A percentile compares a stretch with the other conserved stretches of the same genome.
Conservation (phyloP, 2,888 invertebrate genomes). For the Eugnorisma glareosa region DNA sequence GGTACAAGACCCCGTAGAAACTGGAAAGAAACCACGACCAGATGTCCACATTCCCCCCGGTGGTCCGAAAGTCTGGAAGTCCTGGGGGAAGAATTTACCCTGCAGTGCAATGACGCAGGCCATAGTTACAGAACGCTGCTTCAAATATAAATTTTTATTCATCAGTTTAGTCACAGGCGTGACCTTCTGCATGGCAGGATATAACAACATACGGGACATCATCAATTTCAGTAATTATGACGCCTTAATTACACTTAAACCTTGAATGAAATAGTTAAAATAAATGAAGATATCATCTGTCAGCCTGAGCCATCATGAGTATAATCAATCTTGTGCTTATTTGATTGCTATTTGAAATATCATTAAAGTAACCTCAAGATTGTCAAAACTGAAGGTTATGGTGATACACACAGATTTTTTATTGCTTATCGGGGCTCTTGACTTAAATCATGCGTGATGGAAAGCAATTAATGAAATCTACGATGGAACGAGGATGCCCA, state of each 20-base stretch:
- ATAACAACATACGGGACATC: constrained; percentile 33
- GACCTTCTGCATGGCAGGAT: constrained; percentile 22
- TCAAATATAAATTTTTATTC: background rate
- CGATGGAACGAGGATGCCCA: background rate
- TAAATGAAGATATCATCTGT: constrained; percentile 52
- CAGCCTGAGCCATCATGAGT: constrained; percentile 4
- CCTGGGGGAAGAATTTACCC: background rate
- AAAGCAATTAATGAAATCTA: background rate
- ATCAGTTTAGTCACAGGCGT: background rate
- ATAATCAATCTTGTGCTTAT: constrained; percentile 56
- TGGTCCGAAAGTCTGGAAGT: background rate
- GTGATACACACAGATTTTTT: background rate
- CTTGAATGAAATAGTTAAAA: constrained; percentile 50
- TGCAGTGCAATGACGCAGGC: background rate
- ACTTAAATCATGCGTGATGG: background rate
- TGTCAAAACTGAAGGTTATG: constrained; percentile 22
- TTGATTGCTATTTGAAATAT: constrained; percentile 35
- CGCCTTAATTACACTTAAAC: constrained; percentile 46
- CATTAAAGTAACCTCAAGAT: constrained; percentile 24
- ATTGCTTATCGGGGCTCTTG: background rate
- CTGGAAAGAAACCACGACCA: background rate
- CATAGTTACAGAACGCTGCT: background rate
- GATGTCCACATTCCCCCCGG: background rate
- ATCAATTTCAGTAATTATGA: constrained; percentile 54
- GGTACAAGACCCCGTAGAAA: background rate